Evolutionary conservation across 2,888 invertebrate species (phyloP), one percentile per base, ranked within the genome.

Genomic region (Diplolepis rosae): DNA sequence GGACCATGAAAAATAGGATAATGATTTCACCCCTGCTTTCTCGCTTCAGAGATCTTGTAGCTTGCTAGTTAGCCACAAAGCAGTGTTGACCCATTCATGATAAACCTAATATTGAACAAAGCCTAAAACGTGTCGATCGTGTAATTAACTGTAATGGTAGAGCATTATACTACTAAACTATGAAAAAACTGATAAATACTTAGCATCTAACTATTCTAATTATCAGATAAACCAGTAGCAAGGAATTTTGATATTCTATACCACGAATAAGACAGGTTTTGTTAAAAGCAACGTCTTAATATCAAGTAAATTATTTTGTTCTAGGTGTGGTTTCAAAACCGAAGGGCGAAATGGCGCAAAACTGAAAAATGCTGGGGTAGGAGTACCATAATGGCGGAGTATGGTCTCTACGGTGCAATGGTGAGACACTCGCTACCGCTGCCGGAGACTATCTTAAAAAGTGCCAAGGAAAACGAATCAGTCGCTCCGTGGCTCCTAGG

Each of bases 361-460:
- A 99, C 99, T 68, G 99, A 99, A 91, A 99, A 99, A 89, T 98
- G 98, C 82, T 99, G 99, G 99, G 99, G 99, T 61, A 93, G 98
- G 84, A 97, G 98, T 87, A 99, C 99, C 82, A 99, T 99, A 88
- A 99, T 99, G 99, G 99, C 99, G 79, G 99, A 99, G 90, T 99
- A 99, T 89, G 99, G 99, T 2, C 92, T 99, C 66, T 99, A 99
- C 90, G 99, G 99, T 0, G 99, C 99, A 80, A 99, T 99, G 99
- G 99, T 99, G 79, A 93, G 99, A 77, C 99, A 99, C 90, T 98
- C 98, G 61, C 92, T 99, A 78, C 99, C 99, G 0, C 93, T 99
- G 79, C 99, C 99, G 1, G 99, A 99, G 85, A 99, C 98, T 79
- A 99, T 99, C 86, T 93, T 99, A 84, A 98, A 99, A 90, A 96